Conservation (phyloP, 1,140 invertebrate species). For the Bombus terrestris region DNA sequence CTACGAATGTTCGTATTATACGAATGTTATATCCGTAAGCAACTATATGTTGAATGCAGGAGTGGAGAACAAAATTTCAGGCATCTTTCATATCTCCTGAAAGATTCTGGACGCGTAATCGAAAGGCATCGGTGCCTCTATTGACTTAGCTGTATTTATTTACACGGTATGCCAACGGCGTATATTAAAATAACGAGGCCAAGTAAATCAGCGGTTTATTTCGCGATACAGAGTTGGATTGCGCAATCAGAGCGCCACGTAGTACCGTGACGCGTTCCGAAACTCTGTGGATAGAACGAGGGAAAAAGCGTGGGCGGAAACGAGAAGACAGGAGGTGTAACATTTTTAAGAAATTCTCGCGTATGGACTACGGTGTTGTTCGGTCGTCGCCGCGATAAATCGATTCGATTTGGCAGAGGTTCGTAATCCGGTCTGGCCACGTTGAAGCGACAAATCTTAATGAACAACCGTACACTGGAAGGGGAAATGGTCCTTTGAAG, state of each 20-base stretch:
- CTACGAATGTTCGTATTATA: no score
- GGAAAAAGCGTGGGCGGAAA: constrained; percentile 8
- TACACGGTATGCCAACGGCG: constrained; percentile 31
- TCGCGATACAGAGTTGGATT: constrained; percentile 28
- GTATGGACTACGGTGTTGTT: neutral
- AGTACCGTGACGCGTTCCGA: neutral
- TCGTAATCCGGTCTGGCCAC: neutral
- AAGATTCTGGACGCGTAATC: neutral
- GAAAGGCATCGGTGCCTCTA: neutral
- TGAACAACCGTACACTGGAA: neutral
- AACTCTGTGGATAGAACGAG: no score
- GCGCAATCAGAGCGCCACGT: constrained; percentile 16
- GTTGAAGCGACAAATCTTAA: constrained; percentile 22
- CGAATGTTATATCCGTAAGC: no score
- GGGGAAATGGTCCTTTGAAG: neutral
- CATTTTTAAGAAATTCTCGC: neutral
- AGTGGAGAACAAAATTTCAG: no score
- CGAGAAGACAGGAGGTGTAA: neutral
- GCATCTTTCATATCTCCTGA: neutral
- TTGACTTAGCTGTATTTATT: constrained; percentile 36
- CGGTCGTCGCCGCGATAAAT: neutral
- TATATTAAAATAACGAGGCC: constrained; percentile 49
- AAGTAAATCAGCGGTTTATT: constrained; percentile 52
- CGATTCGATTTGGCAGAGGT: neutral
- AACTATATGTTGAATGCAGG: no score